Evolutionary conservation across 2,797 vertebrate species (phyloP).

Genomic region (Ctenopoma multispine): DNA sequence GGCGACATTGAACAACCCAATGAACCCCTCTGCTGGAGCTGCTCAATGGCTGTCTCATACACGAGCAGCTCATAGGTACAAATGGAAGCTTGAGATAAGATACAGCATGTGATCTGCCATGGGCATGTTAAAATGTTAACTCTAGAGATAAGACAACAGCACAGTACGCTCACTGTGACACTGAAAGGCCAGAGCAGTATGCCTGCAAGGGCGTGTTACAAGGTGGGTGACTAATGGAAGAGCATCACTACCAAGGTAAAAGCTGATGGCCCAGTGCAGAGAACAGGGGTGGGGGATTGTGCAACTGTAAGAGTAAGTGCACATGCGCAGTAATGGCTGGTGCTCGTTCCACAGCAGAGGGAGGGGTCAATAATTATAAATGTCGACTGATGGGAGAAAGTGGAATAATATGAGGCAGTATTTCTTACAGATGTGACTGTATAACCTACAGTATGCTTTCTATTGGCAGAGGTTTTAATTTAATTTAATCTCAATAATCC

Average conservation of each 20-base stretch:
- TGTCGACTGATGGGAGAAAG: too few species aligned
- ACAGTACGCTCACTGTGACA: conserved; percentile 42
- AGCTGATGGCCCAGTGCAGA: conserved; percentile 58
- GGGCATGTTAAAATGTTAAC: neutral
- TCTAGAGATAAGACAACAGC: conserved; percentile 24
- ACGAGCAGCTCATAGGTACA: conserved; percentile 16
- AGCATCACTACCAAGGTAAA: conserved; percentile 62
- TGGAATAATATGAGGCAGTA: conserved; percentile 22
- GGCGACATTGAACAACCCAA: conserved; percentile 53
- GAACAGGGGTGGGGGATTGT: conserved; percentile 18
- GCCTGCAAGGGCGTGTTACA: conserved; percentile 46
- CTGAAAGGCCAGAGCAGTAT: conserved; percentile 29
- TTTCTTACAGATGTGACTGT: neutral
- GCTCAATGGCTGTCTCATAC: conserved; percentile 13
- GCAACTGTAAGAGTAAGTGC: conserved; percentile 51
- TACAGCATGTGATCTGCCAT: neutral
- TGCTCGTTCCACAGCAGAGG: conserved; percentile 19
- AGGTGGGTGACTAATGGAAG: conserved; percentile 71
- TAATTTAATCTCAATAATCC: neutral
- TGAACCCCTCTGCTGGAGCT: conserved; percentile 21
- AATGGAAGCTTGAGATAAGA: conserved; percentile 18
- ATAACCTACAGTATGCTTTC: neutral
- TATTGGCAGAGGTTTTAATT: neutral
- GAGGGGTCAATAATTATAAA: conserved; percentile 24
- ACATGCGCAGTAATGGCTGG: conserved; percentile 50